These are phyloP conservation scores for Muscicapa striata DNA, from an alignment of 2,797 vertebrate genomes.

Conservation along the genomic window DNA sequence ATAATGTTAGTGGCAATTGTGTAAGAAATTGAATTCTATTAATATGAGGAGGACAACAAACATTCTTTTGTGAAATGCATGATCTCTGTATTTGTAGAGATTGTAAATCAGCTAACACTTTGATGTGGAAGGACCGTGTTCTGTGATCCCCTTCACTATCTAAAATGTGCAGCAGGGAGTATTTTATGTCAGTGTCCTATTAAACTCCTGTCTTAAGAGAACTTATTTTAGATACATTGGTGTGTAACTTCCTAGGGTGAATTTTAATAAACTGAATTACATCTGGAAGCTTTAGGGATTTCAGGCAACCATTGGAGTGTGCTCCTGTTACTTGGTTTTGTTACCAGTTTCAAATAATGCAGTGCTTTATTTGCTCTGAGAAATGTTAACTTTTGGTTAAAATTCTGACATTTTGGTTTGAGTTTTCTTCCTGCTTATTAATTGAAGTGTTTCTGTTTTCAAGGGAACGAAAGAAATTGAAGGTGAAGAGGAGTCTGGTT, in stretches of 20 bases:
- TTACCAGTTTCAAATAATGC: background rate
- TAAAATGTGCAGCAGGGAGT: background rate
- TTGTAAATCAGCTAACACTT: background rate
- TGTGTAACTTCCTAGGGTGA: background rate
- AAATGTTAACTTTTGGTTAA: background rate
- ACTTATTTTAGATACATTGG: background rate
- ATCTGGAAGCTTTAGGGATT: background rate
- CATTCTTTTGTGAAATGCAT: background rate
- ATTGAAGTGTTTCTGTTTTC: constrained; percentile 69
- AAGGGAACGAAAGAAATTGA: constrained; percentile 88
- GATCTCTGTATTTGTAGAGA: background rate
- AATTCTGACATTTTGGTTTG: background rate
- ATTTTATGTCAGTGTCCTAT: background rate
- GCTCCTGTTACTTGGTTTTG: background rate
- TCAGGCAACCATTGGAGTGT: background rate
- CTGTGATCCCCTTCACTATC: background rate
- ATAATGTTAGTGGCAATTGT: background rate
- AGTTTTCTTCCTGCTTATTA: constrained; percentile 23
- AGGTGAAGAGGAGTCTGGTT: constrained; percentile 88
- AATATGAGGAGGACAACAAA: background rate
- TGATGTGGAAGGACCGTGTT: background rate
- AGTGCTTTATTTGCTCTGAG: background rate
- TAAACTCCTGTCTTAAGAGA: background rate
- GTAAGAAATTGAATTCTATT: background rate
- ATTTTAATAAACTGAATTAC: background rate